phyloP scores from a whole-genome alignment of 2,797 vertebrate genomes.

The Sebastes oblongus region DNA sequence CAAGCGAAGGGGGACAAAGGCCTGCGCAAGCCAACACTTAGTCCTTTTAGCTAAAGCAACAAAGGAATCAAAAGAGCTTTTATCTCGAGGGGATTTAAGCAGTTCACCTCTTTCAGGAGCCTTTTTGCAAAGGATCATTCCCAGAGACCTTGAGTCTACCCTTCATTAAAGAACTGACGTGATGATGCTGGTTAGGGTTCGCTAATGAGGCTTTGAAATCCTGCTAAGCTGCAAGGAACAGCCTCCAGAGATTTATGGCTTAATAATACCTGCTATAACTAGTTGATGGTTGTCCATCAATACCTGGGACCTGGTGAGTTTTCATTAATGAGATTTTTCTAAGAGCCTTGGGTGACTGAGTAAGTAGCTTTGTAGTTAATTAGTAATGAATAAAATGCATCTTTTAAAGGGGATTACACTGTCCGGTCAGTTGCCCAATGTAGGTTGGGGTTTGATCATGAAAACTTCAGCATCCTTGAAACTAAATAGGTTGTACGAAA shows the following conservation, averaged over 20 bases:
- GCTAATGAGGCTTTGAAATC: constrained; percentile 31
- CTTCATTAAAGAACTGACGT: constrained; percentile 13
- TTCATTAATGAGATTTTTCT: neutral
- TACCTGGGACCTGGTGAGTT: neutral
- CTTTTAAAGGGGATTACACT: neutral
- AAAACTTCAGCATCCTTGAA: neutral
- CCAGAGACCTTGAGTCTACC: constrained; percentile 28
- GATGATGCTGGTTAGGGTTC: constrained; percentile 17
- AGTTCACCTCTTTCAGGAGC: constrained; percentile 24
- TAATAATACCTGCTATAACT: constrained; percentile 10
- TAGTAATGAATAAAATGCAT: neutral
- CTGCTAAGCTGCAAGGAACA: neutral
- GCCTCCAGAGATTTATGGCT: neutral
- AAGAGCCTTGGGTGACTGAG: neutral
- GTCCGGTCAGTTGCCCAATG: neutral
- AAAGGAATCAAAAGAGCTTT: constrained; percentile 60
- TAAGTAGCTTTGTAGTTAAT: neutral
- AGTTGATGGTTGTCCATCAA: constrained; percentile 3
- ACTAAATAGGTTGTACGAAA: neutral
- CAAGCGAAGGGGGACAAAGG: constrained; percentile 46
- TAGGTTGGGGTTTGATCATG: neutral
- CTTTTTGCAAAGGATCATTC: constrained; percentile 32
- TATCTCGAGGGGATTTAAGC: constrained; percentile 40
- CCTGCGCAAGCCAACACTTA: constrained; percentile 37
- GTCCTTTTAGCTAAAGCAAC: constrained; percentile 45